These are phyloP conservation scores for Nyctibius grandis DNA, from an alignment of 2,797 vertebrate species.

Conservation along the genomic window DNA sequence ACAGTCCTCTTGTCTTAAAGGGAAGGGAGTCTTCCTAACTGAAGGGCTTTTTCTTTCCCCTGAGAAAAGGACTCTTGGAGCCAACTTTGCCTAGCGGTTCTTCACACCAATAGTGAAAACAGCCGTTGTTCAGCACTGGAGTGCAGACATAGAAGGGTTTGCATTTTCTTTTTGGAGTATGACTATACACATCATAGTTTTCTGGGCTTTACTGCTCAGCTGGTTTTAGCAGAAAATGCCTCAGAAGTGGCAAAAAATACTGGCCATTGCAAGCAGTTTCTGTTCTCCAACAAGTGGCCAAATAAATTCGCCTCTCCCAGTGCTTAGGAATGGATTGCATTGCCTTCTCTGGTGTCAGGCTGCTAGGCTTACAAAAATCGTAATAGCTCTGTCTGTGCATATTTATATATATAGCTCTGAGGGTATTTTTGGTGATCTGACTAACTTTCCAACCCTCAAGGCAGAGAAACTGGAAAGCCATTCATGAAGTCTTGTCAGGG, in stretches of 20 bases:
- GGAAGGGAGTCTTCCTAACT: background rate
- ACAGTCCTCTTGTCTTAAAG: background rate
- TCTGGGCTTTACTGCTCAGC: background rate
- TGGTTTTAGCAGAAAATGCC: background rate
- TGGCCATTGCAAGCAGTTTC: background rate
- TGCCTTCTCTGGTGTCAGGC: background rate
- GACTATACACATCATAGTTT: background rate
- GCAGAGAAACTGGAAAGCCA: background rate
- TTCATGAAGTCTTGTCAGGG: background rate
- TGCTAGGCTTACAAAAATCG: background rate
- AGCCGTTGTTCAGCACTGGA: background rate
- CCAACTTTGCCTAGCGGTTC: background rate
- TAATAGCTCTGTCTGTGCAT: background rate
- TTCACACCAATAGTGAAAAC: background rate
- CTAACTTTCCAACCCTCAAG: background rate
- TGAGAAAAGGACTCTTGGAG: background rate
- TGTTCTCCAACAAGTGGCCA: background rate
- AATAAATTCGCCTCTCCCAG: background rate
- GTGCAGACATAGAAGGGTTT: background rate
- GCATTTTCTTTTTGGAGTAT: background rate
- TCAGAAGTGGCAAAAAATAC: background rate
- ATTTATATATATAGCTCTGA: background rate
- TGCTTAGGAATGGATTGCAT: background rate
- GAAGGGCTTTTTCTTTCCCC: background rate
- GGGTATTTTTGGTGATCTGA: background rate